Evolutionary conservation across 2,797 vertebrate genomes (phyloP), one percentile per base, ranked within the genome.

Genomic region (Sebastes diploproa): DNA sequence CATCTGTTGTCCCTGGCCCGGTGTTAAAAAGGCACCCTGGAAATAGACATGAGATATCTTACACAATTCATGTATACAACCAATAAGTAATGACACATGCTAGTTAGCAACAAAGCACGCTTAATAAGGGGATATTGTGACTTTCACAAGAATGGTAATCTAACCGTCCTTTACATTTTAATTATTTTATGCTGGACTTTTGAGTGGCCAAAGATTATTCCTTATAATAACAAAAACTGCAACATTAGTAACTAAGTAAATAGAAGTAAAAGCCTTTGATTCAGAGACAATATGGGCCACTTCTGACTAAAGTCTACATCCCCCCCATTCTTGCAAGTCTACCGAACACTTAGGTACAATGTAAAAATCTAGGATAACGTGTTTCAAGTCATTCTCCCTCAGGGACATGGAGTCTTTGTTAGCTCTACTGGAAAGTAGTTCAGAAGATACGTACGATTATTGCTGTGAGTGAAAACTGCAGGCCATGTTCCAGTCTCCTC

Each of bases 391-490:
- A n/a, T 18, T 60, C 6, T 23, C 60, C 78, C 78, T 70, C 9
- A 70, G 82, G 81, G 63, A 50, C 20, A 7, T 46, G 42, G 42
- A 7, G 8, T 66, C 60, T 86, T 75, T 81, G 32, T 79, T 78
- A 52, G 60, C 36, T 63, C 52, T 85, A 72, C 6, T 81, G 36
- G 68, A 86, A 87, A 84, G 70, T 59, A 82, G 74, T 81, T 82
- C 73, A 85, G 56, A 60, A 82, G 29, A 86, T 69, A 30, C 23
- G 6, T 42, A 65, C 46, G 34, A 82, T 76, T 55, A 66, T 55
- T 59, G 42, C 78, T 80, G 59, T n/a, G 32, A 80, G 82, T 83
- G 34, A 84, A 81, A 86, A 71, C 50, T 70, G 46, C 63, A 64
- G 79, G 81, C 63, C 67, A 59, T 34, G 55, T 67, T 82, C 30